A percentile compares a stretch with the other conserved stretches of the same genome.
Evolutionary conservation across 2,888 invertebrate species (phyloP).

Genomic region (Tillus elongatus): DNA sequence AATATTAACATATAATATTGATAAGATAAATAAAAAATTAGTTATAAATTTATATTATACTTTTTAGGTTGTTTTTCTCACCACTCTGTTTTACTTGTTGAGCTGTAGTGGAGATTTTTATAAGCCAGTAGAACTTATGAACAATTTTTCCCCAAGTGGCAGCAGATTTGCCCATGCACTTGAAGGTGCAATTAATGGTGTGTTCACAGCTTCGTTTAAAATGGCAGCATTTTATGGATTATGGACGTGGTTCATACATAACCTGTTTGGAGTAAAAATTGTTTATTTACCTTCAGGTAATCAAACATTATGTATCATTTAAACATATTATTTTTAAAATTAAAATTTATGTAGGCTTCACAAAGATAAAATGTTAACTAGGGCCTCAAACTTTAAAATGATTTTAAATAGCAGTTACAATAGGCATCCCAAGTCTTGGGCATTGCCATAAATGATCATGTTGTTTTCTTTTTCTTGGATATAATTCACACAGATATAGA

Average conservation of each 20-base stretch:
- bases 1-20: too few relatives aligned
- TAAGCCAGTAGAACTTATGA: constrained; percentile 85
- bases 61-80: constrained; percentile 87
- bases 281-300: constrained; percentile 88
- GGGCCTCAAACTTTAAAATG: too few relatives aligned
- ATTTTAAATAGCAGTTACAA: too few relatives aligned
- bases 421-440: too few relatives aligned
- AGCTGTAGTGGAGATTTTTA: constrained; percentile 79
- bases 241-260: constrained; percentile 97
- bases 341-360: too few relatives aligned
- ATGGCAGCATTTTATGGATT: constrained; percentile 95
- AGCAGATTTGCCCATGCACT: constrained; percentile 71
- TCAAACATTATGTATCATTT: too few relatives aligned
- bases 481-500: too few relatives aligned
- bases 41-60: not conserved
- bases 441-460: too few relatives aligned
- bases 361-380: too few relatives aligned
- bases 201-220: constrained; percentile 92
- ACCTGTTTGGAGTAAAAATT: constrained; percentile 86
- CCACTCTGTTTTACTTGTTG: constrained; percentile 90
- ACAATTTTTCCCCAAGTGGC: constrained; percentile 72
- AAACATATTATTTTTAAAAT: too few relatives aligned
- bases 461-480: too few relatives aligned
- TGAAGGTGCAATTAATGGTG: constrained; percentile 84
- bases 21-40: not conserved